These are phyloP conservation scores for Macroramphosus scolopax DNA, from an alignment of 2,797 vertebrate species.

Conservation along the genomic window DNA sequence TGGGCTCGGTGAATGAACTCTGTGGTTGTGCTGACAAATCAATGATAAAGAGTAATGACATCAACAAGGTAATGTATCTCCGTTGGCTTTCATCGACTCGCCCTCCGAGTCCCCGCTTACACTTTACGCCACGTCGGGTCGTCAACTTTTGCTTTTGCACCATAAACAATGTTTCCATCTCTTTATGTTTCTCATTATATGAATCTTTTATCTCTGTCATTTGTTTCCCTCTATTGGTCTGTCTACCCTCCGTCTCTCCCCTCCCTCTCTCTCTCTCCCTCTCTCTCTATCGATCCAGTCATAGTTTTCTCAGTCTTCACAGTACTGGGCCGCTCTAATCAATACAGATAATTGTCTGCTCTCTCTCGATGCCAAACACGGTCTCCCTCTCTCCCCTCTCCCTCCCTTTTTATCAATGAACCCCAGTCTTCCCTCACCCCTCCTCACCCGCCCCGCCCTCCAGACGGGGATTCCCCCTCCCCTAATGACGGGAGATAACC, in stretches of 20 bases:
- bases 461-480: conserved; percentile 79
- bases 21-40: conserved; percentile 71
- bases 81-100: conserved; percentile 52
- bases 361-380: conserved; percentile 78
- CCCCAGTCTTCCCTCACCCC: conserved; percentile 66
- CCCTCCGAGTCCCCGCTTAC: conserved; percentile 15
- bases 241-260: conserved; percentile 52
- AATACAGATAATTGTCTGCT: conserved; percentile 87
- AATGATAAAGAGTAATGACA: conserved; percentile 75
- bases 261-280: conserved; percentile 40
- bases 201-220: conserved; percentile 61
- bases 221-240: conserved; percentile 64
- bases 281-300: conserved; percentile 82
- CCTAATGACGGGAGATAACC: conserved; percentile 84
- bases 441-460: conserved; percentile 53
- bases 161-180: conserved; percentile 50
- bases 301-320: conserved; percentile 85
- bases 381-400: conserved; percentile 64
- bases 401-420: conserved; percentile 80
- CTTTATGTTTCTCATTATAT: conserved; percentile 58
- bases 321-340: conserved; percentile 81
- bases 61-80: conserved; percentile 66
- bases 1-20: conserved; percentile 67
- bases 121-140: conserved; percentile 41
- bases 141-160: conserved; percentile 47